These are phyloP conservation scores for Pristiophorus japonicus DNA, from an alignment of 2,113 vertebrate species.

Conservation along the genomic window DNA sequence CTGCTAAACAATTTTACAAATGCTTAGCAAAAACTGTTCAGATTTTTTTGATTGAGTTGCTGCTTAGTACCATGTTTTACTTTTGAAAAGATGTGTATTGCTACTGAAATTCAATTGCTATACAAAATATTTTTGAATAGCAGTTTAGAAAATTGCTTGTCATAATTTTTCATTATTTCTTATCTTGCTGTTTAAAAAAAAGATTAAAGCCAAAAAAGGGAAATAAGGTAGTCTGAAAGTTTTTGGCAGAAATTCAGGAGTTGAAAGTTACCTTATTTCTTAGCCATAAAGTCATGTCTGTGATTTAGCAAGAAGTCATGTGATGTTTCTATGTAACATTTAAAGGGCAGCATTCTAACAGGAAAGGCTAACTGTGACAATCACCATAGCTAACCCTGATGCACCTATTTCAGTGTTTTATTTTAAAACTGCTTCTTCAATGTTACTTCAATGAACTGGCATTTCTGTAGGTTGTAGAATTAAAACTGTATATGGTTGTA, in stretches of 20 bases:
- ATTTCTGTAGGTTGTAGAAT: constrained; percentile 64
- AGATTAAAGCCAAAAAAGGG: neutral
- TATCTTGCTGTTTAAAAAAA: neutral
- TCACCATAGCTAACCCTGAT: constrained; percentile 7
- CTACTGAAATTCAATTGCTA: neutral
- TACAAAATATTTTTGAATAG: constrained; percentile 3
- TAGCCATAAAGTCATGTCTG: constrained; percentile 7
- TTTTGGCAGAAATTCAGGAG: constrained; percentile 15
- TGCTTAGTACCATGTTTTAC: constrained; percentile 12
- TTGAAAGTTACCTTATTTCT: neutral
- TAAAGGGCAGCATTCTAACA: constrained; percentile 15
- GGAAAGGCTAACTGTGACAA: constrained; percentile 27
- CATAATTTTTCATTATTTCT: neutral
- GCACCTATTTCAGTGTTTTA: constrained; percentile 29
- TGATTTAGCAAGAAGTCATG: constrained; percentile 10
- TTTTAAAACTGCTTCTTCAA: constrained; percentile 30
- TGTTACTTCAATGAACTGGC: constrained; percentile 24
- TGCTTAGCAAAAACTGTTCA: neutral
- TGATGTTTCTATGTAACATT: neutral
- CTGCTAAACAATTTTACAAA: neutral
- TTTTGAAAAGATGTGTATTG: neutral
- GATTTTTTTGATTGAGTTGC: constrained; percentile 2
- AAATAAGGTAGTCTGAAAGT: constrained; percentile 15
- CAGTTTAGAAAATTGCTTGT: neutral
- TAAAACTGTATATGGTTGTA: constrained; percentile 74